Conservation (phyloP, 2,113 vertebrate genomes). For the Psittacula cyanocephala region DNA sequence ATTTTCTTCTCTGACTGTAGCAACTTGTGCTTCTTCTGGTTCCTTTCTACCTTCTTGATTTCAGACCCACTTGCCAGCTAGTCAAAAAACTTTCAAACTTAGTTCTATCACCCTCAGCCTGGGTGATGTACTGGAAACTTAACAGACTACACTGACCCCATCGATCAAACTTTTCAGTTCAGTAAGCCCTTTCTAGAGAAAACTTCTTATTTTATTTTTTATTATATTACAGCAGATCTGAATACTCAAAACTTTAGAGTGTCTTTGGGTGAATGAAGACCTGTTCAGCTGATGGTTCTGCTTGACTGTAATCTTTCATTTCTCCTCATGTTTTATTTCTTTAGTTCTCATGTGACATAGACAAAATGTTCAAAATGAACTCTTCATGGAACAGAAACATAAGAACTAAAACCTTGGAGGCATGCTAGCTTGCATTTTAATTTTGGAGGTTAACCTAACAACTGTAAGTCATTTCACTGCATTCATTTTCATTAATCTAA, state of each 20-base stretch:
- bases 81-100: background rate
- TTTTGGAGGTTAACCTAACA: background rate
- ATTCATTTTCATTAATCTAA: background rate
- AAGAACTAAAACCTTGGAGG: constrained; percentile 6
- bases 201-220: background rate
- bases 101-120: background rate
- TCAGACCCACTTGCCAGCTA: background rate
- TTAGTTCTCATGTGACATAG: background rate
- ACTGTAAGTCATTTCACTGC: background rate
- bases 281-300: background rate
- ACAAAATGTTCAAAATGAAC: background rate
- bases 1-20: background rate
- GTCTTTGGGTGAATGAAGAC: background rate
- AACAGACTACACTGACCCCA: background rate
- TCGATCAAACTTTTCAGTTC: background rate
- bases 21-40: background rate
- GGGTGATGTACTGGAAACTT: constrained; percentile 1
- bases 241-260: background rate
- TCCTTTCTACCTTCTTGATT: background rate
- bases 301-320: background rate
- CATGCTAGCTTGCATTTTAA: background rate
- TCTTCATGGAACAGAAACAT: background rate
- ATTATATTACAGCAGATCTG: background rate
- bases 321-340: background rate
- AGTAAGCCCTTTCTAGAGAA: background rate